Conservation (phyloP, 2,113 vertebrate genomes). For the Diadophis punctatus region DNA sequence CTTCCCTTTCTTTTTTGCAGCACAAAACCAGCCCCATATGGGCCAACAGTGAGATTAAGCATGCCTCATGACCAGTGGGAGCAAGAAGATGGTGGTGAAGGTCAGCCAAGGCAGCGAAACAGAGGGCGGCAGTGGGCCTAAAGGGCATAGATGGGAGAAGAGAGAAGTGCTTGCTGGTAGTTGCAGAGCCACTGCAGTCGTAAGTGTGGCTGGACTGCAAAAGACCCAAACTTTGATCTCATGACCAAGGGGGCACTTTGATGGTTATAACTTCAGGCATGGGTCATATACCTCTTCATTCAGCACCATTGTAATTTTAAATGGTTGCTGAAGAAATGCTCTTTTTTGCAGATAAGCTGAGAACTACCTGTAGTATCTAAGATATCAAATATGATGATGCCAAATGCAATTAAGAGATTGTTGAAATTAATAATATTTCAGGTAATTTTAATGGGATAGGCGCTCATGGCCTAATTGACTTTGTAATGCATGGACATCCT, state of each 20-base stretch:
- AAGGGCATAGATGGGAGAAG: not conserved
- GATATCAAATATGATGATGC: not conserved
- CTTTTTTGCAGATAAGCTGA: not conserved
- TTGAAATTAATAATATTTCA: not conserved
- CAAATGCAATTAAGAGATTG: not conserved
- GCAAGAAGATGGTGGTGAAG: not conserved
- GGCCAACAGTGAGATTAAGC: not conserved
- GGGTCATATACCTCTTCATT: not conserved
- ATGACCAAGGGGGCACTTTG: not conserved
- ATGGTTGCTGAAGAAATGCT: not conserved
- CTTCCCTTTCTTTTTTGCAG: not conserved
- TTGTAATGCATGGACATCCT: not conserved
- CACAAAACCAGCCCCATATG: not conserved
- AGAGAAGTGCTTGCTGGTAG: not conserved
- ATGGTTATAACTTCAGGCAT: not conserved
- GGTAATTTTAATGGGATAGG: not conserved
- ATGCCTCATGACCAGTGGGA: not conserved
- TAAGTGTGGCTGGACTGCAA: not conserved
- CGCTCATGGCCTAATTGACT: not conserved
- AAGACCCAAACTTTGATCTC: not conserved
- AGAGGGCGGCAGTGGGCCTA: not conserved
- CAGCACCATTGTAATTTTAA: not conserved
- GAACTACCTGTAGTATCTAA: not conserved
- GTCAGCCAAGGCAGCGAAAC: not conserved
- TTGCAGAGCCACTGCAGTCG: not conserved